These are phyloP conservation scores for Xiphophorus birchmanni DNA, from an alignment of 2,797 vertebrate genomes.

Conservation along the genomic window DNA sequence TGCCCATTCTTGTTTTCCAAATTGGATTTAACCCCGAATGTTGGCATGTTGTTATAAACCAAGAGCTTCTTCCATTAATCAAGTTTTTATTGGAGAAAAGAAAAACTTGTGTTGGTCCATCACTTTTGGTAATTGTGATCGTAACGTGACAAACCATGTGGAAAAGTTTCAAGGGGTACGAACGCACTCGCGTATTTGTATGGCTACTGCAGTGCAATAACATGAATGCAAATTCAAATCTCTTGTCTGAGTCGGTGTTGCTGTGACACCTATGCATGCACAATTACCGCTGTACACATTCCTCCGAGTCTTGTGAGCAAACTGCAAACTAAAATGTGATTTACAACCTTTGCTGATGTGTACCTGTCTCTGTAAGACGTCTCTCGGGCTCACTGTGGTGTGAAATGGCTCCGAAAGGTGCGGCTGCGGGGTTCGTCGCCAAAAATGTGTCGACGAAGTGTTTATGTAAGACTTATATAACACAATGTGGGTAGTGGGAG, in stretches of 20 bases:
- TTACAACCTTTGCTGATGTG: slow-evolving; percentile 39
- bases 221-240: slow-evolving; percentile 41
- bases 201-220: slow-evolving; percentile 59
- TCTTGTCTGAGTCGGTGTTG: slow-evolving; percentile 36
- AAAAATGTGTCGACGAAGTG: slow-evolving; percentile 64
- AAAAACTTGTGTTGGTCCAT: background rate
- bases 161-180: background rate
- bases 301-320: slow-evolving; percentile 41
- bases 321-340: slow-evolving; percentile 44
- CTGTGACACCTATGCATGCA: slow-evolving; percentile 67
- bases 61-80: background rate
- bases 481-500: slow-evolving; percentile 72
- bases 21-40: background rate
- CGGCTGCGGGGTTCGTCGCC: slow-evolving; percentile 47
- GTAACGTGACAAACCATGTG: background rate
- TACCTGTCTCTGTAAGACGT: slow-evolving; percentile 48
- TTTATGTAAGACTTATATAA: slow-evolving; percentile 80
- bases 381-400: slow-evolving; percentile 50
- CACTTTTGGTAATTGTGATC: background rate
- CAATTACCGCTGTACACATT: slow-evolving; percentile 53
- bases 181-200: slow-evolving; percentile 18
- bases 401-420: slow-evolving; percentile 57
- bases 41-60: background rate
- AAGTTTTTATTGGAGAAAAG: background rate
- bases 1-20: background rate